Evolutionary conservation across 2,888 invertebrate species (phyloP), one percentile per base, ranked within the genome.

Genomic region (Caradrina clavipalpis): DNA sequence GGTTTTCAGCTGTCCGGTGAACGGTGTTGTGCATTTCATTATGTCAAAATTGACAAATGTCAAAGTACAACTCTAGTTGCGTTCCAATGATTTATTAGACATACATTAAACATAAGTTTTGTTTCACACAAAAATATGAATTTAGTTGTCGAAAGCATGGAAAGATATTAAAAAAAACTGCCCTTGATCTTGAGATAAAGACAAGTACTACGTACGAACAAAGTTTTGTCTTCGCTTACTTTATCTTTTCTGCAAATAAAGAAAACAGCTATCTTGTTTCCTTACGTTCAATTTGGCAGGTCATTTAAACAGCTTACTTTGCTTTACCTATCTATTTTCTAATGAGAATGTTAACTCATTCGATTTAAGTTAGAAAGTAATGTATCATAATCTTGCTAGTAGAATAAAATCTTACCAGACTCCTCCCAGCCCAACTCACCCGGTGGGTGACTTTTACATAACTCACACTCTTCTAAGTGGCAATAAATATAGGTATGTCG

Each of bases 11-110:
- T 3, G 1, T 5, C 21, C 17, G 11, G 11, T 19, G 15, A 42
- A 35, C 22, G 47, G 35, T 6, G 10, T 42, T 7, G 26, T 69
- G 58, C 64, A 51, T 56, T 56, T 78, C 58, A 56, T 59, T 75
- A 26, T 26, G 26, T 26, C 26, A 26, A 62, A 31, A 45, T n/a
- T 62, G n/a, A 76, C 59, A 54, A 8, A 4, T 0, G 1, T 0
- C 4, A 22, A 21, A 22, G 51, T 0, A 22, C 74, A 71, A 17
- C 74, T 39, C 74, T 74, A 78, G 22, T 55, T 58, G 51, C 63
- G 58, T 78, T 74, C 58, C 78, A 78, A 11, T 57, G n/a, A 51
- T 1, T 17, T 0, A 17, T n/a, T 54, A 19, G 0, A 21, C 13
- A 31, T 8, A 42, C 0, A 49, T 21, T 68, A 6, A 13, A 26